Evolutionary conservation across 2,113 vertebrate genomes (phyloP), one percentile per base, ranked within the genome.

Genomic region (Sorex fumeus): DNA sequence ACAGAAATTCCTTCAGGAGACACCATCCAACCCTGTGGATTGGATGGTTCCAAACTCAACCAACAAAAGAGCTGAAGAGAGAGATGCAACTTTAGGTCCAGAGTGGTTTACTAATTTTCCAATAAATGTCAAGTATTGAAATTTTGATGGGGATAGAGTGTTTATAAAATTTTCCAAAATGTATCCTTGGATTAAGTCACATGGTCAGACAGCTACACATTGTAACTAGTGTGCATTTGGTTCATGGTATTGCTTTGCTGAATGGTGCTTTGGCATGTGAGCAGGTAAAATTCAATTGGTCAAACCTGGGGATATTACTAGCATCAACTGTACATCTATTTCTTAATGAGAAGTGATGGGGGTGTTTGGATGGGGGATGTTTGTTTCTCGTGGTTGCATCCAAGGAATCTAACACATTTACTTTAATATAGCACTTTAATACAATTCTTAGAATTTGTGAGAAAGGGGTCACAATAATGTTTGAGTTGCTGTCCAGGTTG

Each of bases 131-230:
- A 40, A 40, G 40, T 40, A 40, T 40, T 40, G 40, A 7, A 3
- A 40, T 40, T 40, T 40, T 40, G 40, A 40, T 40, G 6, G 28
- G 36, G 0, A 0, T 60, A 75, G 2, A 19, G 12, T 64, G 30
- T 88, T 76, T 88, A 64, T 62, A 50, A 88, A 80, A 71, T 80
- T 64, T 62, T 88, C 83, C 67, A 57, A 93, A 79, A 64, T 80
- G 25, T 43, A 80, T 62, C 5, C 19, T 88, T 90, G 53, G 25
- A 83, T 93, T 64, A 72, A 87, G 27, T 85, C 79, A 90, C 80
- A 64, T 13, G 62, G n/a, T 9, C 66, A 64, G 60, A 90, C 27
- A 81, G 30, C 36, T 76, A 8, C 1, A 2, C 64, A 69, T 85
- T 62, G 90, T 62, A 32, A 50, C 10, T 34, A 11, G 23, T 85